Evolutionary conservation across 1,140 invertebrate genomes (phyloP), one percentile per base, ranked within the genome.

Genomic region (Calycopis cecrops): DNA sequence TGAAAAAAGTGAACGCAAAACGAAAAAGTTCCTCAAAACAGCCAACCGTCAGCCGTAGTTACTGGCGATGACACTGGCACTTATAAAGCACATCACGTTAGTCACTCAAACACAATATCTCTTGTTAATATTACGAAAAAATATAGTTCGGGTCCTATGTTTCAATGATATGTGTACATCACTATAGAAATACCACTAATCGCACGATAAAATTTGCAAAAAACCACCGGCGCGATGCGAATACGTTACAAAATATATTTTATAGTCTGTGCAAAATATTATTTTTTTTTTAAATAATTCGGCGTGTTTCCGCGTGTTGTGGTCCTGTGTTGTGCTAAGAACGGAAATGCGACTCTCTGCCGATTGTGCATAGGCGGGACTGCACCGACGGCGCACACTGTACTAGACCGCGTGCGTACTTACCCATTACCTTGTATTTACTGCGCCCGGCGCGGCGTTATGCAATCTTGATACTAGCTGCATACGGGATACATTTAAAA

Each of bases 401-500:
- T 76, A 77, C 84, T 84, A 85, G 75, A 71, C 77, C 65, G 81
- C 81, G 79, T 80, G 81, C 84, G 81, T 87, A 87, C 84, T 87
- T 87, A 87, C 76, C 83, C 79, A 87, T 87, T 87, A 85, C 84
- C 84, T 87, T 84, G 84, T 85, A 85, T 87, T 84, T 87, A 84
- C 81, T 87, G 81, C 76, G 73, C 69, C 62, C 71, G 67, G 49
- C 59, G 59, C 21, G 48, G 60, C 63, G 62, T 58, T 52, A 53
- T 35, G 51, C 65, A 33, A 8, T 76, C 76, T 84, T 85, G 81
- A 77, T 84, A 76, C 75, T 83, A 63, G 65, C 48, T 50, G 58
- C 60, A 65, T 35, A 40, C 51, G 59, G 52, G 37, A 61, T 56
- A 59, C 18, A 35, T 52, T 48, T 47, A 55, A 51, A 62, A 54